Evolutionary conservation across 1,140 invertebrate genomes (phyloP).

Genomic region (Heliconius himera): DNA sequence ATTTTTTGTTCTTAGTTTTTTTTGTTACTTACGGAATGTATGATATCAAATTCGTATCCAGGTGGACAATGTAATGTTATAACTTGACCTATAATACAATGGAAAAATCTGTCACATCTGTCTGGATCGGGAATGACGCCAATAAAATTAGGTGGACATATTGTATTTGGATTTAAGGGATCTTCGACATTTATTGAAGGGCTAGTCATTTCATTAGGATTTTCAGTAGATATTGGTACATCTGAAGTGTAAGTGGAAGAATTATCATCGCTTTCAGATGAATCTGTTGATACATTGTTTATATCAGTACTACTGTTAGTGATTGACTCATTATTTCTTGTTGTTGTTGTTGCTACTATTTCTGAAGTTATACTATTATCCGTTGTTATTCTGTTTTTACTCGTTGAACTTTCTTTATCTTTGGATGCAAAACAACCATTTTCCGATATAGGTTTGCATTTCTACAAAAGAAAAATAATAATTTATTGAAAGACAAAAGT

Average conservation of each 20-base stretch:
- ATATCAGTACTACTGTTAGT: constrained; percentile 1
- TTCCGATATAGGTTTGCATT: constrained; percentile 43
- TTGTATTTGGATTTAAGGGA: not conserved
- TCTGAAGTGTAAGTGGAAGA: not conserved
- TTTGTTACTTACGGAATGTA: not conserved
- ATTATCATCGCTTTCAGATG: not conserved
- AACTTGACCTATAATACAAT: not conserved
- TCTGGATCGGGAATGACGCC: constrained; percentile 24
- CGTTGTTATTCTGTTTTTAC: constrained; percentile 16
- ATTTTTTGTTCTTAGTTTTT: no score
- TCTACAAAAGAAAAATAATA: not conserved
- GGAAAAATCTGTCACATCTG: constrained; percentile 19
- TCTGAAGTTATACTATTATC: not conserved
- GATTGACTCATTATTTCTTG: constrained; percentile 21
- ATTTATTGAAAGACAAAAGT: no score
- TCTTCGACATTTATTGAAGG: not conserved
- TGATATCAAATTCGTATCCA: constrained; percentile 20
- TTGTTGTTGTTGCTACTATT: constrained; percentile 3
- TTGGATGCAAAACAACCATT: constrained; percentile 45
- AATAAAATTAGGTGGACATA: constrained; percentile 18
- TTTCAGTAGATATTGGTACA: not conserved
- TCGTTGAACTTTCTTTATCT: constrained; percentile 4
- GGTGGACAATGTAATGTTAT: not conserved
- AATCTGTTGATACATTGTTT: not conserved
- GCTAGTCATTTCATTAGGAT: not conserved